phyloP scores from a whole-genome alignment of 2,113 vertebrate species.

The Lepus timidus region DNA sequence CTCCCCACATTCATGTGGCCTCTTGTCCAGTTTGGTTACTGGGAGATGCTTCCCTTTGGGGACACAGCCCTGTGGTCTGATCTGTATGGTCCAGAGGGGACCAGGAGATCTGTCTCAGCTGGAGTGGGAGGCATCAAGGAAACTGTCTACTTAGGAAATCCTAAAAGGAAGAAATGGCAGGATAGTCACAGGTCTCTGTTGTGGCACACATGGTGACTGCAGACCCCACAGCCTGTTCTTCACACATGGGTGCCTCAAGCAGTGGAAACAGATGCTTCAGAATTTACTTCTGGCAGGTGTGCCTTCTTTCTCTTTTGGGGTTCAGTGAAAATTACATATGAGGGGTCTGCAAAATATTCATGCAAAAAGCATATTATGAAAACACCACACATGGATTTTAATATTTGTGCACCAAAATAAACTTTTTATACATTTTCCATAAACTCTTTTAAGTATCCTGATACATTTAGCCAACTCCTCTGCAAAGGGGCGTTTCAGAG shows the following conservation, averaged over 20 bases:
- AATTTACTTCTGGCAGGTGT: not conserved
- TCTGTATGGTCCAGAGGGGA: not conserved
- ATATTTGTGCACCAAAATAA: no score
- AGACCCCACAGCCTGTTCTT: not conserved
- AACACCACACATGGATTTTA: no score
- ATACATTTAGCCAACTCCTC: not conserved
- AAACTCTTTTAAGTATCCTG: no score
- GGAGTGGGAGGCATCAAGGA: not conserved
- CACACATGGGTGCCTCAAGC: not conserved
- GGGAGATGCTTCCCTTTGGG: not conserved
- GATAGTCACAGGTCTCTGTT: not conserved
- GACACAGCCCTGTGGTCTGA: not conserved
- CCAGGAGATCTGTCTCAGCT: not conserved
- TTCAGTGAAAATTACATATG: not conserved
- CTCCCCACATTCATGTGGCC: not conserved
- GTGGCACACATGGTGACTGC: not conserved
- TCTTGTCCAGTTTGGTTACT: not conserved
- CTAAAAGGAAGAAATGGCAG: not conserved
- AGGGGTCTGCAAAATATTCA: no score
- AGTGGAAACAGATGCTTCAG: not conserved
- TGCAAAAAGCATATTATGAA: no score
- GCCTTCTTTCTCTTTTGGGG: not conserved
- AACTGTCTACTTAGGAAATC: not conserved
- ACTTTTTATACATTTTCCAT: no score
- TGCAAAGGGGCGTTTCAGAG: not conserved